These are phyloP conservation scores for Uropetala carovei DNA, from an alignment of 2,888 invertebrate genomes.

Conservation along the genomic window DNA sequence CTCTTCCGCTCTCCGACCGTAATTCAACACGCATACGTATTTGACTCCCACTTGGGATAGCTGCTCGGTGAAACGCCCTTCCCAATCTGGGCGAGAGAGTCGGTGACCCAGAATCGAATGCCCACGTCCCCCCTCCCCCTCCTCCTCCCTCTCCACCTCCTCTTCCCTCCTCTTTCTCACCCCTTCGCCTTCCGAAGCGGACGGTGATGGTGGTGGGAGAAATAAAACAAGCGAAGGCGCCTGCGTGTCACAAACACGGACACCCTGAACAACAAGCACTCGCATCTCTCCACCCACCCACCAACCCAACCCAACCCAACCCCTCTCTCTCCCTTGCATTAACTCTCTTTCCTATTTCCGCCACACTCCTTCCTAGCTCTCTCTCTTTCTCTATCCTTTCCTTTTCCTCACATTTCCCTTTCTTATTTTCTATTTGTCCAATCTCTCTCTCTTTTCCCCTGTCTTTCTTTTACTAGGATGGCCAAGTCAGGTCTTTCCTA, in stretches of 20 bases:
- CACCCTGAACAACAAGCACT: not conserved
- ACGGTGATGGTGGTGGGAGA: not conserved
- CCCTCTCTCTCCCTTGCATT: not conserved
- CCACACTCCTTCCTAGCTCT: not conserved
- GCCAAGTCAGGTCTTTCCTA: too few relatives aligned
- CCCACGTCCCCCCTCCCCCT: not conserved
- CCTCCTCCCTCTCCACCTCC: not conserved
- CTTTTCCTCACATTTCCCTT: too few relatives aligned
- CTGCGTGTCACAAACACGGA: too few relatives aligned
- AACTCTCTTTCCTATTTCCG: not conserved
- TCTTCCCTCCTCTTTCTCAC: not conserved
- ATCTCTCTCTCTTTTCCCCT: too few relatives aligned
- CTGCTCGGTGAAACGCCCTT: conserved; percentile 11
- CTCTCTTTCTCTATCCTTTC: too few relatives aligned
- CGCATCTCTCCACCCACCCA: too few relatives aligned
- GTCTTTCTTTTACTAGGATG: too few relatives aligned
- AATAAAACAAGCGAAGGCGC: not conserved
- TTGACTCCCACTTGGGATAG: not conserved
- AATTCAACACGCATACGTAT: not conserved
- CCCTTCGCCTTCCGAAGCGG: not conserved
- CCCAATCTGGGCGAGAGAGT: conserved; percentile 12
- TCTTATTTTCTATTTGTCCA: too few relatives aligned
- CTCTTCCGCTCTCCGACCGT: not conserved
- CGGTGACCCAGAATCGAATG: conserved; percentile 14
- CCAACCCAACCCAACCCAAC: too few relatives aligned